Conservation (phyloP, 1,140 invertebrate genomes). For the Probaryconus sp. region DNA sequence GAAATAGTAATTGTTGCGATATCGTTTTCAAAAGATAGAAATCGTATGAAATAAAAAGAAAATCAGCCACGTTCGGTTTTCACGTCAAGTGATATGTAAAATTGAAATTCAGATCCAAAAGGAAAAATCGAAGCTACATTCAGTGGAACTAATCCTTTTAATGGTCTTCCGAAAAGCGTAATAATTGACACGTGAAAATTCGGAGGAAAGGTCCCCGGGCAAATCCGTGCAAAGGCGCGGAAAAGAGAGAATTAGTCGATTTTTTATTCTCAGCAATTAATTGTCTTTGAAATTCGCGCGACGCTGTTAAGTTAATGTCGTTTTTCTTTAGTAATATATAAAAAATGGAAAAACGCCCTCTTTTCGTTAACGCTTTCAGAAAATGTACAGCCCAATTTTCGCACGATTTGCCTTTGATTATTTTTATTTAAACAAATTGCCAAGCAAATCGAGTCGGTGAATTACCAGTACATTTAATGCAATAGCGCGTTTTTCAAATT, state of each 20-base stretch:
- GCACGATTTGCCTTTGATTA: slow-evolving; percentile 11
- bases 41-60: too few species aligned
- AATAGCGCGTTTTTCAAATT: slow-evolving; percentile 10
- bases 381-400: background rate
- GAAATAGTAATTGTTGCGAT: too few species aligned
- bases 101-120: slow-evolving; percentile 16
- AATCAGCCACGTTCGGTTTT: too few species aligned
- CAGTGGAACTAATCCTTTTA: too few species aligned
- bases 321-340: background rate
- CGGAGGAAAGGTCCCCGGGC: slow-evolving; percentile 42
- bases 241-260: slow-evolving; percentile 4
- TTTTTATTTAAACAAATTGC: slow-evolving; percentile 12
- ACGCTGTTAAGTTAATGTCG: background rate
- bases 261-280: background rate
- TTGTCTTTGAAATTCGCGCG: background rate
- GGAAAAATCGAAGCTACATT: too few species aligned
- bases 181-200: slow-evolving; percentile 55
- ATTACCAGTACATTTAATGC: slow-evolving; percentile 33
- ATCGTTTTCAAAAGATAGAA: too few species aligned
- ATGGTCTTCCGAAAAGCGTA: slow-evolving; percentile 31
- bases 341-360: background rate
- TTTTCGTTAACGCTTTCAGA: background rate
- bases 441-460: slow-evolving; percentile 18
- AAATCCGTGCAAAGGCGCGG: slow-evolving; percentile 36
- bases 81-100: slow-evolving; percentile 48